These are phyloP conservation scores for Gobionotothen gibberifrons DNA, from an alignment of 2,797 vertebrate genomes.

Conservation along the genomic window DNA sequence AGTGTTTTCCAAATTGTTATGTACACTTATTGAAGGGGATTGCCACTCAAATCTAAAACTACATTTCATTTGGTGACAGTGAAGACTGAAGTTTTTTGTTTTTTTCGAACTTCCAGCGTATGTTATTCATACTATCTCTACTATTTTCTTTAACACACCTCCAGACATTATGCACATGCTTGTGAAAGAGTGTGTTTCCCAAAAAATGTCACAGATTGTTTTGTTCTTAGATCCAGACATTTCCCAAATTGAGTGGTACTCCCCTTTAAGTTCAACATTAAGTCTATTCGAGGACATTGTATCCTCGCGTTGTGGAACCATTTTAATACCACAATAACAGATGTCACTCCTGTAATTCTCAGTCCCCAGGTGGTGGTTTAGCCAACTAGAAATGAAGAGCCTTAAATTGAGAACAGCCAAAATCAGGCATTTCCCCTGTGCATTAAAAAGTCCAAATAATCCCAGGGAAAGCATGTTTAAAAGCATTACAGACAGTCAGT, in stretches of 20 bases:
- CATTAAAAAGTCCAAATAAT: slow-evolving; percentile 60
- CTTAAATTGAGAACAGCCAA: slow-evolving; percentile 76
- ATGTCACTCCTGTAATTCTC: slow-evolving; percentile 65
- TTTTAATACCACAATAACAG: slow-evolving; percentile 53
- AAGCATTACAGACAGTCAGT: slow-evolving; percentile 44
- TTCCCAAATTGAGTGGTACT: slow-evolving; percentile 57
- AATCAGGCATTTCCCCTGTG: slow-evolving; percentile 63
- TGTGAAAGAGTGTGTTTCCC: background rate
- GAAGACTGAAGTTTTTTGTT: background rate
- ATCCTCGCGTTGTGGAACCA: slow-evolving; percentile 60
- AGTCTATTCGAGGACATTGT: slow-evolving; percentile 47
- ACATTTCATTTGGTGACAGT: slow-evolving; percentile 3
- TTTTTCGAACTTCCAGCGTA: background rate
- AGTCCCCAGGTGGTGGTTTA: slow-evolving; percentile 53
- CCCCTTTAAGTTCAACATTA: slow-evolving; percentile 58
- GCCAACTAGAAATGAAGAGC: slow-evolving; percentile 74
- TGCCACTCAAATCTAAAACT: slow-evolving; percentile 56
- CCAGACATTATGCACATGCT: background rate
- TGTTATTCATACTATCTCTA: background rate
- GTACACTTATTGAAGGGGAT: slow-evolving; percentile 64
- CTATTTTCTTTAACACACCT: background rate
- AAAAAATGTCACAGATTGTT: background rate
- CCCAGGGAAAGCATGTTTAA: slow-evolving; percentile 70
- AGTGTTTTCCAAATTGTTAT: slow-evolving; percentile 63
- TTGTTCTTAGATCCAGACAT: background rate